Percentiles rank a stretch among this genome's conserved stretches.
Evolutionary conservation across 2,888 invertebrate species (phyloP).

Genomic region (Nephrotoma appendiculata): DNA sequence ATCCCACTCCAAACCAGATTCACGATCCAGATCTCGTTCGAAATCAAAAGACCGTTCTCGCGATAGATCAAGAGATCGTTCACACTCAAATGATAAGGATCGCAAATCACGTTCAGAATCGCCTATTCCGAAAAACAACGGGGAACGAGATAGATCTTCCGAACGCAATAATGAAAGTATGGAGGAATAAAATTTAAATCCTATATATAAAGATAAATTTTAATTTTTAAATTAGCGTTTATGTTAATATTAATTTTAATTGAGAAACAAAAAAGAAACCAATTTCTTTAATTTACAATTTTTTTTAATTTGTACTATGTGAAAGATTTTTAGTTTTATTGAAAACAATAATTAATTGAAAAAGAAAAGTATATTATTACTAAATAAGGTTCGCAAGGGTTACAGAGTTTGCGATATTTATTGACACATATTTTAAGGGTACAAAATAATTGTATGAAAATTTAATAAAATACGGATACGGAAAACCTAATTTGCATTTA

Average conservation of each 20-base stretch:
- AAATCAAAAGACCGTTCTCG: conserved; percentile 22
- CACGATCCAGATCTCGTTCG: conserved; percentile 31
- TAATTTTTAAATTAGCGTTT: neutral
- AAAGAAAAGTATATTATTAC: neutral
- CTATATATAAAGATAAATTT: neutral
- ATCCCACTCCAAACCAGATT: conserved; percentile 13
- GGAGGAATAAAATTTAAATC: neutral
- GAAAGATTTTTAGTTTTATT: neutral
- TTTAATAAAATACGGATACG: neutral
- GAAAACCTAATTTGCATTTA: neutral
- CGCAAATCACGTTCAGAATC: neutral
- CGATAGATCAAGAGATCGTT: conserved; percentile 38
- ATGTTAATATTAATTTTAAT: neutral
- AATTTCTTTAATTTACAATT: neutral
- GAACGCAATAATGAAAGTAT: neutral
- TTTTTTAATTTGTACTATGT: neutral
- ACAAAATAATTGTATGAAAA: neutral
- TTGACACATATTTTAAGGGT: neutral
- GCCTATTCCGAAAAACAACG: neutral
- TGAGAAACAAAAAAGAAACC: neutral
- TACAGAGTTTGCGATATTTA: neutral
- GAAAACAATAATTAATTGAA: neutral
- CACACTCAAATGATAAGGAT: neutral
- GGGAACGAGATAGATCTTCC: neutral
- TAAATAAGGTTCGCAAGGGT: neutral